Evolutionary conservation across 1,140 invertebrate species (phyloP).

Genomic region (Trachymyrmex cornetzi): DNA sequence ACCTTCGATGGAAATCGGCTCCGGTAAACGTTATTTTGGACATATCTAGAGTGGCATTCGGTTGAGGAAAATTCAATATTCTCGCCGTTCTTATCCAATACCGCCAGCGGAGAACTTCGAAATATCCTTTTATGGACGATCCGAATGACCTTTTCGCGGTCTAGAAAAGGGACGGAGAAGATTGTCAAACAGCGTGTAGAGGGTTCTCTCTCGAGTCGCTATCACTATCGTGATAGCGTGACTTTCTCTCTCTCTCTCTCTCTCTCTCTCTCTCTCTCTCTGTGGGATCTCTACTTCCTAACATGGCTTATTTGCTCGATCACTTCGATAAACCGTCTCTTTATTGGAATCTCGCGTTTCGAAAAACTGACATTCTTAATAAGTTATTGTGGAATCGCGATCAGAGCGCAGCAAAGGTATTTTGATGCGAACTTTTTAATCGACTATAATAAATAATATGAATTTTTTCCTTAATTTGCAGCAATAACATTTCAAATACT

Average conservation of each 20-base stretch:
- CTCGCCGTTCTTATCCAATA: conserved; percentile 45
- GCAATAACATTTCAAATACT: neutral
- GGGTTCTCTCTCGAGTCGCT: conserved; percentile 18
- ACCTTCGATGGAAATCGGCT: conserved; percentile 32
- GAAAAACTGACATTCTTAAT: neutral
- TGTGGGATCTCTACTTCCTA: conserved; percentile 29
- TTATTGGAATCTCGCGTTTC: conserved; percentile 30
- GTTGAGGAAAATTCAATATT: conserved; percentile 50
- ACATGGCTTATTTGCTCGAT: conserved; percentile 24
- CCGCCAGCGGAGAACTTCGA: conserved; percentile 29
- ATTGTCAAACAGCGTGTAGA: conserved; percentile 32
- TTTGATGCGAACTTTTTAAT: neutral
- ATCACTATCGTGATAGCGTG: conserved; percentile 38
- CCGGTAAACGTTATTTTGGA: conserved; percentile 32
- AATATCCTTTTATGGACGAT: conserved; percentile 51
- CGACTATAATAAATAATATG: neutral
- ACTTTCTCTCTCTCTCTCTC: neutral
- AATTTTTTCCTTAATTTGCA: neutral
- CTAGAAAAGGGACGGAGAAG: neutral
- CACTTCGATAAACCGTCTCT: conserved; percentile 21
- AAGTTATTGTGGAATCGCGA: neutral
- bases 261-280: neutral
- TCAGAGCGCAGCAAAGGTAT: neutral
- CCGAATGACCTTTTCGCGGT: conserved; percentile 14
- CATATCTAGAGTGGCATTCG: conserved; percentile 38